Evolutionary conservation across 2,888 invertebrate species (phyloP), one percentile per base, ranked within the genome.

Genomic region (Apodemia hepburni): DNA sequence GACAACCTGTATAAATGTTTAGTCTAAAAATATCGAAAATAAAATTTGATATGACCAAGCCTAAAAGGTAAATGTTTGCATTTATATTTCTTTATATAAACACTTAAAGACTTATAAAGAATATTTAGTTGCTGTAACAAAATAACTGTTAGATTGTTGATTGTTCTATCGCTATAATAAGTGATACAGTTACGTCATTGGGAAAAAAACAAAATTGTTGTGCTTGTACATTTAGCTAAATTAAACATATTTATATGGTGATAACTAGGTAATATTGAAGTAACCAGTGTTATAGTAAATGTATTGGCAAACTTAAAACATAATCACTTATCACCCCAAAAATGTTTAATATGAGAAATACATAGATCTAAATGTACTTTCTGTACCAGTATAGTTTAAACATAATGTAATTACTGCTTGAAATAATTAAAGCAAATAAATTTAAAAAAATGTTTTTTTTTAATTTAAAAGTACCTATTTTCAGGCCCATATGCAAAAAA

Each of bases 201-300:
- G 27, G 1, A 12, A 12, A 33, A 11, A 11, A 6, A 54, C 18
- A 54, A 42, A 42, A 42, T 15, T 15, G 42, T 42, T 42, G 42
- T 54, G 54, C 27, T 54, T 54, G 22, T 54, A 54, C 12, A 18
- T 54, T 54, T 54, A 54, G 54, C 54, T 22, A 11, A 27, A 54
- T 22, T 27, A 54, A 22, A 54, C 54, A 54, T 54, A 54, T 54
- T 54, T 54, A 54, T 54, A 54, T 54, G 54, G 54, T 54, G 54
- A 54, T 54, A 54, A 11, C 11, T 54, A 54, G 54, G 18, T 54
- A 54, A 54, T 18, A 22, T 54, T 54, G 27, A 54, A 22, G 54
- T 22, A 54, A 27, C 18, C 22, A 54, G 27, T 22, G 42, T 42
- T 42, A 42, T 42, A 42, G 42, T 42, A 15, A 54, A 42, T 42